Evolutionary conservation across 2,888 invertebrate genomes (phyloP).

Genomic region (Athripsodes cinereus): DNA sequence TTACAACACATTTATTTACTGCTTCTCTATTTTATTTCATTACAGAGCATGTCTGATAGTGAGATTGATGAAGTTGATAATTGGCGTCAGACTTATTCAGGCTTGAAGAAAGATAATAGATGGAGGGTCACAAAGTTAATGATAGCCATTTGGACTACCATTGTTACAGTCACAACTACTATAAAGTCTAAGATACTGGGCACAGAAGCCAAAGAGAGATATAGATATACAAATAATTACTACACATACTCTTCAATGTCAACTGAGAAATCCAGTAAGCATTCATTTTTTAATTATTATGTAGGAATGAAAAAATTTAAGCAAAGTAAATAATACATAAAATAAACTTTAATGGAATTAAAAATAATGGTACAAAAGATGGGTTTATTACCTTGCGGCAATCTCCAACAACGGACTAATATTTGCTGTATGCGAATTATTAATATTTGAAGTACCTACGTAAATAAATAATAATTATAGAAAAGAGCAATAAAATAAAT

Average conservation of each 20-base stretch:
- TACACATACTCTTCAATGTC: slow-evolving; percentile 4
- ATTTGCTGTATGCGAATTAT: too few species aligned
- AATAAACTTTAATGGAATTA: too few species aligned
- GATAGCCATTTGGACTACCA: slow-evolving; percentile 29
- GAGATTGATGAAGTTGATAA: slow-evolving; percentile 20
- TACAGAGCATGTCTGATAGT: slow-evolving; percentile 21
- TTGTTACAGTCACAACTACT: slow-evolving; percentile 36
- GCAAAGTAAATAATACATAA: too few species aligned
- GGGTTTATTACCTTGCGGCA: too few species aligned
- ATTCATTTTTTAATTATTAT: too few species aligned
- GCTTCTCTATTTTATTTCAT: background rate
- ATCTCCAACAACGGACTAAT: too few species aligned
- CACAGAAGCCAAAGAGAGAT: slow-evolving; percentile 13
- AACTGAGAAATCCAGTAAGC: slow-evolving; percentile 1
- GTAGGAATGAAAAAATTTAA: too few species aligned
- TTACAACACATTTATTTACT: too few species aligned
- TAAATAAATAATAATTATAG: too few species aligned
- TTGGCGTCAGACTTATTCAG: background rate
- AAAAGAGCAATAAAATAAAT: too few species aligned
- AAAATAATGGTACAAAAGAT: too few species aligned
- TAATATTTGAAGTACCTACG: too few species aligned
- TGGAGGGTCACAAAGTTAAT: slow-evolving; percentile 43
- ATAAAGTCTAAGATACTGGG: slow-evolving; percentile 14
- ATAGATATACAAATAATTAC: slow-evolving; percentile 15
- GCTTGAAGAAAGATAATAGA: background rate